These are phyloP conservation scores for Panagrolaimus sp. DNA, from an alignment of 1,140 invertebrate genomes.

Conservation along the genomic window DNA sequence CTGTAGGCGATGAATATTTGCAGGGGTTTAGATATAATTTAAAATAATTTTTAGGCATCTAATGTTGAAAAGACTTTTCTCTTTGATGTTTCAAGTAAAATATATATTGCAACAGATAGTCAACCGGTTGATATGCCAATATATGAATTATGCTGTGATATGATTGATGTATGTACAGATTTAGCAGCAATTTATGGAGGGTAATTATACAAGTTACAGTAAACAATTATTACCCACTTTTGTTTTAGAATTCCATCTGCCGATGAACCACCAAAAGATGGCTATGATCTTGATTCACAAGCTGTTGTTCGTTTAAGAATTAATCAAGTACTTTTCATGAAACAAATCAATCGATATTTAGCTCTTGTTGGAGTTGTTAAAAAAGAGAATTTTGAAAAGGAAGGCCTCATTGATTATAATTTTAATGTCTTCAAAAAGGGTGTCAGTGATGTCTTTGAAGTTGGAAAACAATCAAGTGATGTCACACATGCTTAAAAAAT, in stretches of 20 bases:
- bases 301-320: constrained; percentile 94
- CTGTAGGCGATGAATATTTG: constrained; percentile 68
- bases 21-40: background rate
- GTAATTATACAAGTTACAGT: constrained; percentile 34
- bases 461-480: background rate
- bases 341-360: constrained; percentile 93
- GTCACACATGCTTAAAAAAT: too few relatives aligned
- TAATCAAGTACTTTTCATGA: constrained; percentile 87
- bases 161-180: constrained; percentile 99
- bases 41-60: constrained; percentile 72
- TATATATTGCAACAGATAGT: constrained; percentile 97
- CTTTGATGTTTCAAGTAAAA: constrained; percentile 97
- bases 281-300: constrained; percentile 86
- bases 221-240: background rate
- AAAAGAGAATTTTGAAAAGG: constrained; percentile 94
- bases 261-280: constrained; percentile 20
- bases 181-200: constrained; percentile 97
- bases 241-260: background rate
- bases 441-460: constrained; percentile 19
- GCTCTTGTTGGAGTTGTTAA: constrained; percentile 92
- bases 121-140: constrained; percentile 98
- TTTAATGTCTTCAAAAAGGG: constrained; percentile 53
- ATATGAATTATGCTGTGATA: constrained; percentile 98
- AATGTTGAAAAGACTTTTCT: constrained; percentile 96
- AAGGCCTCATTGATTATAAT: constrained; percentile 69